Conservation (phyloP, 2,797 vertebrate species). For the Champsocephalus gunnari region DNA sequence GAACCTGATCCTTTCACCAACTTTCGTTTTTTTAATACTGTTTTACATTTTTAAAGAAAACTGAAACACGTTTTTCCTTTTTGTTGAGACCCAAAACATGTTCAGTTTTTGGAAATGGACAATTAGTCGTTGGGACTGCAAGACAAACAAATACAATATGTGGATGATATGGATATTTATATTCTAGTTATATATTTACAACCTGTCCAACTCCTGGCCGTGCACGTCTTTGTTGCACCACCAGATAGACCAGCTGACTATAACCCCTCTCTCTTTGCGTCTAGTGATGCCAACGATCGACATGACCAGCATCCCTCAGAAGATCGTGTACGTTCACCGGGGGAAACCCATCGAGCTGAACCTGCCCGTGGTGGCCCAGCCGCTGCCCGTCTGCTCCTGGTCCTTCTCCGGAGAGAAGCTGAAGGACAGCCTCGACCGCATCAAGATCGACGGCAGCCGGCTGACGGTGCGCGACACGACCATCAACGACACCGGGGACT, state of each 20-base stretch:
- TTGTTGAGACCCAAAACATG: too few relatives aligned
- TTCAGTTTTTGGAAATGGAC: too few relatives aligned
- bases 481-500: slow-evolving; percentile 94
- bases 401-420: slow-evolving; percentile 91
- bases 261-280: not conserved
- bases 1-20: too few relatives aligned
- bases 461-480: slow-evolving; percentile 95
- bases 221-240: too few relatives aligned
- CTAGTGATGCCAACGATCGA: slow-evolving; percentile 94
- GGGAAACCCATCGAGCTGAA: slow-evolving; percentile 93
- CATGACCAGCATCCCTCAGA: slow-evolving; percentile 93
- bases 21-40: too few relatives aligned
- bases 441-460: slow-evolving; percentile 92
- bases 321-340: slow-evolving; percentile 91
- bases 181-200: too few relatives aligned
- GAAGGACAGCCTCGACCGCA: slow-evolving; percentile 93
- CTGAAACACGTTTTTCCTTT: too few relatives aligned
- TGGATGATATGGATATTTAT: too few relatives aligned
- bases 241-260: not conserved
- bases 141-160: too few relatives aligned
- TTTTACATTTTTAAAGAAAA: too few relatives aligned
- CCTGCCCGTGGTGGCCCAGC: slow-evolving; percentile 92
- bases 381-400: slow-evolving; percentile 92
- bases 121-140: too few relatives aligned
- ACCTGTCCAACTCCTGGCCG: too few relatives aligned